These are phyloP conservation scores for Sylvietta virens DNA, from an alignment of 2,113 vertebrate genomes.

Conservation along the genomic window DNA sequence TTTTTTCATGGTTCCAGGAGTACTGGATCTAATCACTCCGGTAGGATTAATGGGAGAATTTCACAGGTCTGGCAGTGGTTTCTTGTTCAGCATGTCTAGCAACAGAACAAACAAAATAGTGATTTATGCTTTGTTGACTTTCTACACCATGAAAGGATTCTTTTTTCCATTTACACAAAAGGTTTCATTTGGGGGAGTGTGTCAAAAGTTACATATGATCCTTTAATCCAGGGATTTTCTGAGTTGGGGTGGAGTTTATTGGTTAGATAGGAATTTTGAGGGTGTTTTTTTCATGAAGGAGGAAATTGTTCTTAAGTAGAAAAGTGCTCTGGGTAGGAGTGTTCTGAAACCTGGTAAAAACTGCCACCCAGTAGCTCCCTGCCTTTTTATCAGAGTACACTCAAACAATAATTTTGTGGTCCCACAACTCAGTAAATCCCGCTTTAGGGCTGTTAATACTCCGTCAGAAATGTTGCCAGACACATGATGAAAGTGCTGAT, in stretches of 20 bases:
- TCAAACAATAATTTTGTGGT: slow-evolving; percentile 14
- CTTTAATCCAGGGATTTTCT: slow-evolving; percentile 33
- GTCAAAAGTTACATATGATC: slow-evolving; percentile 30
- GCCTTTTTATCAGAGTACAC: neutral
- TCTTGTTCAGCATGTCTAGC: slow-evolving; percentile 34
- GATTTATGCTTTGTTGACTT: slow-evolving; percentile 59
- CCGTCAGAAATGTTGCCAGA: slow-evolving; percentile 19
- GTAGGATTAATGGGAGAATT: neutral
- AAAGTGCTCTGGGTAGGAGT: neutral
- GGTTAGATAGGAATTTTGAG: neutral
- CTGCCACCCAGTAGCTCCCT: neutral
- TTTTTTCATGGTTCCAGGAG: neutral
- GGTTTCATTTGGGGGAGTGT: neutral
- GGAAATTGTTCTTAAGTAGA: neutral
- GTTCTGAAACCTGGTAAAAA: neutral
- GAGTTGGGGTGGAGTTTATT: neutral
- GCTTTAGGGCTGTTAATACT: slow-evolving; percentile 16
- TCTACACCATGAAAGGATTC: slow-evolving; percentile 17
- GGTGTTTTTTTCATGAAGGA: neutral
- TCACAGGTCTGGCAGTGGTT: neutral
- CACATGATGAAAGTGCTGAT: slow-evolving; percentile 50
- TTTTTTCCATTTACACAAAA: slow-evolving; percentile 20
- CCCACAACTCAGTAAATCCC: slow-evolving; percentile 6
- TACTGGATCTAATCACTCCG: neutral
- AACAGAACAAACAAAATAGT: slow-evolving; percentile 34